These are phyloP conservation scores for Apogon hyalosoma DNA, from an alignment of 2,797 vertebrate genomes.

Conservation along the genomic window DNA sequence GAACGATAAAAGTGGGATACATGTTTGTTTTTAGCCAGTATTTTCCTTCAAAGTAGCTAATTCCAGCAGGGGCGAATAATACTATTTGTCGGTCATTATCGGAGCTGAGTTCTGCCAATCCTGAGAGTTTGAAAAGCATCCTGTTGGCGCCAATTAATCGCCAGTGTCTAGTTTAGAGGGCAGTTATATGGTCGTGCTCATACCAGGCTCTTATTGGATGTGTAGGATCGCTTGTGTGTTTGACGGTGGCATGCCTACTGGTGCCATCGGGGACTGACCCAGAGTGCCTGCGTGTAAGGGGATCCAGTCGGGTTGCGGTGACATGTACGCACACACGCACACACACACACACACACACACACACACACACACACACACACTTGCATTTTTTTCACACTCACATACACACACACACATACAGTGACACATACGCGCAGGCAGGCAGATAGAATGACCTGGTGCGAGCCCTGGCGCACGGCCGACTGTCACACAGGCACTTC, in stretches of 20 bases:
- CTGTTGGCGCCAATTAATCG: too few relatives aligned
- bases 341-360: too few relatives aligned
- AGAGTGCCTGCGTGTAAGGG: constrained; percentile 44
- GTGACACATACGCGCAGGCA: constrained; percentile 50
- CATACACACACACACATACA: constrained; percentile 52
- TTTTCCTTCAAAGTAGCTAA: too few relatives aligned
- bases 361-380: constrained; percentile 37
- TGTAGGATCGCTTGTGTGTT: constrained; percentile 33
- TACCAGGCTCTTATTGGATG: constrained; percentile 36
- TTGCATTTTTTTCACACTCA: constrained; percentile 11
- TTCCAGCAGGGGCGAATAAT: too few relatives aligned
- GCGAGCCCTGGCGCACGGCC: constrained; percentile 88
- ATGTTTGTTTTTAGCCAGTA: too few relatives aligned
- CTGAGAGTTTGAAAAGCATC: too few relatives aligned
- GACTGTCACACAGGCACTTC: constrained; percentile 94
- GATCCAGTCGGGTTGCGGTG: constrained; percentile 51
- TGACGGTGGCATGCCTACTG: constrained; percentile 77
- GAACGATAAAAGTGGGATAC: too few relatives aligned
- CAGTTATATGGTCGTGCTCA: constrained; percentile 19
- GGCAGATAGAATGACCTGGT: constrained; percentile 87
- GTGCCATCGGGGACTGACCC: constrained; percentile 82
- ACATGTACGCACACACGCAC: constrained; percentile 64
- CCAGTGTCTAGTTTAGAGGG: constrained; percentile 12
- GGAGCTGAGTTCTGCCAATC: too few relatives aligned
- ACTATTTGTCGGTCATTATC: too few relatives aligned